Evolutionary conservation across 2,888 invertebrate species (phyloP).

Genomic region (Hirtodrosophila trivittata): DNA sequence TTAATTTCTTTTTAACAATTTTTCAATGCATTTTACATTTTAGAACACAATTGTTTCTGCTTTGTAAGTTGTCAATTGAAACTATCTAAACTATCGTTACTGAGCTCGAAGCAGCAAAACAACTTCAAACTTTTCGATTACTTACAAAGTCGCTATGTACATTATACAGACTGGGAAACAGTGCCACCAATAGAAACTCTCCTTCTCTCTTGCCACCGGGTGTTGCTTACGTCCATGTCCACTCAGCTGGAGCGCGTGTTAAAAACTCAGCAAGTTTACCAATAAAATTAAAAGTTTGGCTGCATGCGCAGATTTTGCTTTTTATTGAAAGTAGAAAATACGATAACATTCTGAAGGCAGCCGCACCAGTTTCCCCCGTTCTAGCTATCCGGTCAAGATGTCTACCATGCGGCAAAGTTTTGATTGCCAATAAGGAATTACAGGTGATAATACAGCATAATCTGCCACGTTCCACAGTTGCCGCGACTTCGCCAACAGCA

Average conservation of each 20-base stretch:
- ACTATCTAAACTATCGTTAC: conserved; percentile 1
- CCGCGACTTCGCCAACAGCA: conserved; percentile 17
- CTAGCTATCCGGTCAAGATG: conserved; percentile 25
- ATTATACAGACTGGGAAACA: conserved; percentile 4
- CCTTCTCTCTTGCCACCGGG: background rate
- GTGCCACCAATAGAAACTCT: conserved; percentile 21
- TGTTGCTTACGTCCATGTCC: conserved; percentile 29
- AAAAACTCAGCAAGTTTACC: conserved; percentile 70
- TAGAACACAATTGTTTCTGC: background rate
- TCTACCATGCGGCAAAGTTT: conserved; percentile 65
- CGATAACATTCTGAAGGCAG: conserved; percentile 49
- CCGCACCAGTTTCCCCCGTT: conserved; percentile 10
- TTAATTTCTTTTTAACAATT: background rate
- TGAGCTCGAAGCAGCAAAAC: conserved; percentile 16
- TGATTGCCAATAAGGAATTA: conserved; percentile 82
- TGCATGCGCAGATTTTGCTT: conserved; percentile 70
- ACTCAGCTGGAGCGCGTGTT: conserved; percentile 15
- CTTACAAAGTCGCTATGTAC: conserved; percentile 27
- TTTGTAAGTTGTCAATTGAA: conserved; percentile 15
- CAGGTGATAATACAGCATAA: conserved; percentile 82
- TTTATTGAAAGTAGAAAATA: conserved; percentile 75
- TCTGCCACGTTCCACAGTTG: conserved; percentile 68
- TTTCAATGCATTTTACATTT: background rate
- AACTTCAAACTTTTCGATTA: conserved; percentile 47
- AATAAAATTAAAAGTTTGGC: conserved; percentile 78